Conservation (phyloP, 2,113 vertebrate species). For the Melanostigma gelatinosum region DNA sequence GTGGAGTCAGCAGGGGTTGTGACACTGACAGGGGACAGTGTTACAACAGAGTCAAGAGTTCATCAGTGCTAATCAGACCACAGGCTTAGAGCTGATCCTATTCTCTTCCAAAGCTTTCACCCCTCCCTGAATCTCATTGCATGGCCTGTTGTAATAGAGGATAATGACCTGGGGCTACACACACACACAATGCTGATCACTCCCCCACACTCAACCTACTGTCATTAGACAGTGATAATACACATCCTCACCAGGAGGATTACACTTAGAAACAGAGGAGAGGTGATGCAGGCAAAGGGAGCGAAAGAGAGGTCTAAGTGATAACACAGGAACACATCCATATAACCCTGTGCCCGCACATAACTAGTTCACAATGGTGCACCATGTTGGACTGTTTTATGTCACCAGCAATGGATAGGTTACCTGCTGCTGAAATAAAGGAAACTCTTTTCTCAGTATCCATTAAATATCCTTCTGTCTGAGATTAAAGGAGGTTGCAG, state of each 20-base stretch:
- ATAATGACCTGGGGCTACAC: constrained; percentile 74
- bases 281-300: constrained; percentile 41
- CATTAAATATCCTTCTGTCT: constrained; percentile 50
- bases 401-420: constrained; percentile 20
- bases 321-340: constrained; percentile 34
- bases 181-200: constrained; percentile 73
- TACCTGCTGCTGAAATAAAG: constrained; percentile 36
- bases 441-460: constrained; percentile 29
- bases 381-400: constrained; percentile 35
- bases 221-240: constrained; percentile 77
- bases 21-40: constrained; percentile 66
- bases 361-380: constrained; percentile 35
- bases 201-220: constrained; percentile 64
- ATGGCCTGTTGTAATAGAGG: constrained; percentile 73
- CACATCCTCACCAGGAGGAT: constrained; percentile 63
- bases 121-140: constrained; percentile 80
- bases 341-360: constrained; percentile 17
- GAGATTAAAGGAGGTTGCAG: constrained; percentile 47
- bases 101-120: constrained; percentile 74
- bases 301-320: constrained; percentile 43
- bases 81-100: constrained; percentile 72
- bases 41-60: constrained; percentile 77
- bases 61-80: constrained; percentile 80
- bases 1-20: constrained; percentile 49
- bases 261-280: constrained; percentile 65